A percentile compares a stretch with the other conserved stretches of the same genome.
phyloP scores from a whole-genome alignment of 2,888 invertebrate genomes.

The Drosophila cognata region DNA sequence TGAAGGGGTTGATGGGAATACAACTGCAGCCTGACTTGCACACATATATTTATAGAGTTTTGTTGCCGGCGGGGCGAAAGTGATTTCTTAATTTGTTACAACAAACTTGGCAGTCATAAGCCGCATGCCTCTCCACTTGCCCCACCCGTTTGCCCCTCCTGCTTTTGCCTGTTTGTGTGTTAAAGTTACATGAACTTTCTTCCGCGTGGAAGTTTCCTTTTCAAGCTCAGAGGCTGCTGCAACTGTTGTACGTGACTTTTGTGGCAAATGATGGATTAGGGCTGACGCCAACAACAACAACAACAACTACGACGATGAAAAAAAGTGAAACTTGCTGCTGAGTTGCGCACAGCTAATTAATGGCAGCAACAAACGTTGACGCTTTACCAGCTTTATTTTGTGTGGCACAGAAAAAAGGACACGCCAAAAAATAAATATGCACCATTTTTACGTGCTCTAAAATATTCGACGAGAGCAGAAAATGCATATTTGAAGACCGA shows the following conservation, averaged over 20 bases:
- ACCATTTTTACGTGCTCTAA: neutral
- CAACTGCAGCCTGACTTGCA: conserved; percentile 36
- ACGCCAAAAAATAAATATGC: neutral
- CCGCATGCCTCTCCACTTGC: neutral
- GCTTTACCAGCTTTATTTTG: conserved; percentile 17
- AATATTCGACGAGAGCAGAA: neutral
- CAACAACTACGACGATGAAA: conserved; percentile 9
- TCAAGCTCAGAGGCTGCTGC: conserved; percentile 47
- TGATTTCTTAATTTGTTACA: conserved; percentile 81
- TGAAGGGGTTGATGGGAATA: neutral
- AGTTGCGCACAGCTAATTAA: conserved; percentile 60
- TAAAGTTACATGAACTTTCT: conserved; percentile 58
- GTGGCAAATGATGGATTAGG: conserved; percentile 77
- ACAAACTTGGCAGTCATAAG: conserved; percentile 56
- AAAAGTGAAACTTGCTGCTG: conserved; percentile 74
- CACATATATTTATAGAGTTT: conserved; percentile 5
- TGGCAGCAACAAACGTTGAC: conserved; percentile 43
- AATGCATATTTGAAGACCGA: neutral
- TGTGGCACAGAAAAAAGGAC: neutral
- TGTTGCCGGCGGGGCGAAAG: conserved; percentile 65
- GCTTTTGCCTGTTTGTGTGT: conserved; percentile 26
- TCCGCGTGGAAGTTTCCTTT: conserved; percentile 68
- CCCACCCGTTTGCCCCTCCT: neutral
- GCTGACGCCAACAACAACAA: conserved; percentile 26
- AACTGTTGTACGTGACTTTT: conserved; percentile 72